Base-by-base conservation (phyloP, 2,113 vertebrate genomes). In the Eretmodus cyanostictus region DNA sequence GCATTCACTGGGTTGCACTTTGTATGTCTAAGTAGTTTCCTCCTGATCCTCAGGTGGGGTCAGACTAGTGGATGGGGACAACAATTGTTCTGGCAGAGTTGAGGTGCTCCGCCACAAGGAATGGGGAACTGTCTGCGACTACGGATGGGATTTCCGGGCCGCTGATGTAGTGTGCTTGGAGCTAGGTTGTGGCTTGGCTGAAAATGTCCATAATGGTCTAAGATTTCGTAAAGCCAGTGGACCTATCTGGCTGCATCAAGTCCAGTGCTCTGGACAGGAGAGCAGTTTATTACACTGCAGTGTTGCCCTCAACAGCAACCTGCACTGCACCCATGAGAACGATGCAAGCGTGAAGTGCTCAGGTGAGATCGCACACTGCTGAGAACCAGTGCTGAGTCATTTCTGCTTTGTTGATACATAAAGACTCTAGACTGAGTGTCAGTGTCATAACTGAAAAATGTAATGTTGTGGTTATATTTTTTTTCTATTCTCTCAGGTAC, bases 51-150 rank as follows among this genome's bases (percentile, higher is more conserved):
- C 90, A 96, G 96, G 92, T 63, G 87, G 80, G 17, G 81, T 96
- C 66, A 91, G 95, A 82, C 93, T 97, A 34, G 92, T 91, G 19
- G 89, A 93, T 29, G 96, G 94, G 34, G 91, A 94, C 3, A 84
- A 84, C 86, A 90, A 90, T 29, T 97, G 96, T 82, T 96, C 94
- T 4, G 96, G 96, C 11, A 94, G 95, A 63, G 96, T 97, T 13
- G 96, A 97, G 92, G 91, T 97, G 2, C 94, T 93, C 63, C 92
- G 86, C 42, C 92, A 91, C 27, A 86, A 93, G 59, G 92, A 94
- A 81, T 97, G 96, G 96, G 95, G 95, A 29, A 96, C 96, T 0
- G 95, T 97, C 3, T 96, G 96, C 5, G 92, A 95, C 89, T 83
- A 88, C 1, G 93, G 87, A 40, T 97, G 96, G 96, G 94, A 95